Evolutionary conservation across 2,113 vertebrate species (phyloP), one percentile per base, ranked within the genome.

Genomic region (Bos javanicus): DNA sequence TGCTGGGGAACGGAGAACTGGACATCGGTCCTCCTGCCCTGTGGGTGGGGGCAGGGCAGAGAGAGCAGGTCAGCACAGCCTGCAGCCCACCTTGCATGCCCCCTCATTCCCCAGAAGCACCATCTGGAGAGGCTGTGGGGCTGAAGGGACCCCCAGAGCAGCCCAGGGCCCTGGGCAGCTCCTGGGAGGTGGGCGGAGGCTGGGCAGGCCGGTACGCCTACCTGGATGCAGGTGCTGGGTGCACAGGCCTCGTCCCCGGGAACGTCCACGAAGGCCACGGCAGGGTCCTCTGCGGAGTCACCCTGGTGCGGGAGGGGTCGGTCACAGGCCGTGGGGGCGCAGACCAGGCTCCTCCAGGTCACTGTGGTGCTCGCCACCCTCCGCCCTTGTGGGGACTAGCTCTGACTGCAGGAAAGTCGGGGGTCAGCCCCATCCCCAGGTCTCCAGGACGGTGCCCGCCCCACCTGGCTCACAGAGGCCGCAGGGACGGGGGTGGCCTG

Each of bases 141-240:
- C 43, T 28, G 52, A 14, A 36, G 30, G 81, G 50, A 28, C 7
- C 19, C n/a, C 80, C 28, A 7, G 56, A 46, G 59, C 91, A n/a
- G 80, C 33, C 26, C 25, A 7, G 48, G 57, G 8, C 5, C 36
- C 80, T 2, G 7, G 83, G 43, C 25, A 15, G 64, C 83, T 23
- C 4, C 25, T 36, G 60, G 64, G 80, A 39, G 43, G 26, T 0
- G 2, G 26, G 52, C 2, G 10, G 11, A 25, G 43, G 13, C 11
- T 7, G 56, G 57, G 25, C 0, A 1, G 19, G 56, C 39, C 13
- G 36, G 16, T 2, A 1, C 84, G 14, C 91, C 28, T 83, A 96
- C 97, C 95, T 95, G 97, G 90, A 95, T 25, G 76, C 97, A 97
- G 46, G 59, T 60, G 87, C 36, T 6, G 0, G 90, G 87, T 2